Conservation (phyloP, 1,140 invertebrate species). For the Brachionus plicatilis region DNA sequence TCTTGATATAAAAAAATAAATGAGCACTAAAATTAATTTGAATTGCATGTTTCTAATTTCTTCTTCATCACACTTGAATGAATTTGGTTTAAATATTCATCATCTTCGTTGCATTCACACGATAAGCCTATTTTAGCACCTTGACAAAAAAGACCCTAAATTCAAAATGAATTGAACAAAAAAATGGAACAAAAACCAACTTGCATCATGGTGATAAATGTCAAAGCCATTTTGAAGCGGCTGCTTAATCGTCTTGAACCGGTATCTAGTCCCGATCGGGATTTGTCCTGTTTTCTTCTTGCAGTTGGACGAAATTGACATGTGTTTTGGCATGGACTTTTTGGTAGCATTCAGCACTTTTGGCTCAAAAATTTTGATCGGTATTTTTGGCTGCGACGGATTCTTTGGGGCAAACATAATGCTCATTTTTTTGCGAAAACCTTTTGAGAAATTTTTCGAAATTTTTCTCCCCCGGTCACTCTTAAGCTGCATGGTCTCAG, state of each 20-base stretch:
- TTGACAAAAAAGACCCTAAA: not conserved
- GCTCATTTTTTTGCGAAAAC: not conserved
- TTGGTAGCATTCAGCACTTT: not conserved
- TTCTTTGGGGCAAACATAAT: not conserved
- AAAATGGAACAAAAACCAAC: not conserved
- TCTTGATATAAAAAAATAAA: not conserved
- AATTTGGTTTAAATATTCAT: constrained; percentile 19
- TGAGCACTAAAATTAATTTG: not conserved
- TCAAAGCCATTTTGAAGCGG: not conserved
- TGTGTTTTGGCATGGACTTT: not conserved
- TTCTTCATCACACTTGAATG: constrained; percentile 11
- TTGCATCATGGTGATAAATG: not conserved
- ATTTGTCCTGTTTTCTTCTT: not conserved
- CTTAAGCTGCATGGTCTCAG: not conserved
- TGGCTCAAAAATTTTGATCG: not conserved
- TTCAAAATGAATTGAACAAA: not conserved
- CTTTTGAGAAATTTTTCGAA: not conserved
- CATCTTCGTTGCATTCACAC: constrained; percentile 9
- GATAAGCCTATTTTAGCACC: not conserved
- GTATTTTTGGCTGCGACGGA: not conserved
- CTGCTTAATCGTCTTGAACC: not conserved
- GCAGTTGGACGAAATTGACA: not conserved
- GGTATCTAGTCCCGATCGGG: not conserved
- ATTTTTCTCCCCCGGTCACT: not conserved
- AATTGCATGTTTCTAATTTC: not conserved